Conservation (phyloP, 2,888 invertebrate genomes). For the Mystacides longicornis region DNA sequence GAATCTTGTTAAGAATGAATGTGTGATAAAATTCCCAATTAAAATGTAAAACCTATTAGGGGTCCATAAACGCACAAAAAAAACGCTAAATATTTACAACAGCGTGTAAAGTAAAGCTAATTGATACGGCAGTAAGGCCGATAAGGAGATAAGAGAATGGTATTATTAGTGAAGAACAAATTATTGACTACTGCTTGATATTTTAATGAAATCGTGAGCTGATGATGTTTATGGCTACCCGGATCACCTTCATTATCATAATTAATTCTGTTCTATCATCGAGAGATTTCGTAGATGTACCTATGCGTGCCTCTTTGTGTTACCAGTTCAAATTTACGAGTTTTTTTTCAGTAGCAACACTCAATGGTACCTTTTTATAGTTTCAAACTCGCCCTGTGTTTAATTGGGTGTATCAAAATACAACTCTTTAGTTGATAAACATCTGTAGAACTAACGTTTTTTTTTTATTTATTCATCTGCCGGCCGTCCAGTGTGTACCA, state of each 20-base stretch:
- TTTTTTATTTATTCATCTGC: too few relatives aligned
- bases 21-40: too few relatives aligned
- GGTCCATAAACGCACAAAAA: too few relatives aligned
- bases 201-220: neutral
- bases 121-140: too few relatives aligned
- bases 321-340: neutral
- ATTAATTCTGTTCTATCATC: neutral
- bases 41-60: too few relatives aligned
- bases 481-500: neutral
- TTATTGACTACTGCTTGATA: neutral
- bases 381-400: neutral
- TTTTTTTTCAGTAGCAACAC: neutral
- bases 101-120: too few relatives aligned
- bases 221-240: neutral
- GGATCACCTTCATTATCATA: neutral
- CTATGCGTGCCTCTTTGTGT: too few relatives aligned
- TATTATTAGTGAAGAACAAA: too few relatives aligned
- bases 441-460: neutral
- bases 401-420: neutral
- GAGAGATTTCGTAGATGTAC: neutral
- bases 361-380: neutral
- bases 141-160: too few relatives aligned
- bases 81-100: too few relatives aligned
- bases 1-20: too few relatives aligned
- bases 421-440: conserved; percentile 1